These are phyloP conservation scores for Lophotriccus pileatus DNA, from an alignment of 2,797 vertebrate genomes.

Conservation along the genomic window DNA sequence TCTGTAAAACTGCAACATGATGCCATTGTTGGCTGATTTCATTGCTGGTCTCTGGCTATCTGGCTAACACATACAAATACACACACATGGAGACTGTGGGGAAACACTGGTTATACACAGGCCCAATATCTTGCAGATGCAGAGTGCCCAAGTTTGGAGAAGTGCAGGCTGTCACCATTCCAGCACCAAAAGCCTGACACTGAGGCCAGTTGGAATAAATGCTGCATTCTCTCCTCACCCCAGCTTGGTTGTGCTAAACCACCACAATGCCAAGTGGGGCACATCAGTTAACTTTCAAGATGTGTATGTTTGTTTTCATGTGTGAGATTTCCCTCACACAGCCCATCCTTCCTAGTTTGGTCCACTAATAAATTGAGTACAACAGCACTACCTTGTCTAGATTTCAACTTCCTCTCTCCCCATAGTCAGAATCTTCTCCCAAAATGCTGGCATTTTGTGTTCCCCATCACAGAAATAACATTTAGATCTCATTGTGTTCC, in stretches of 20 bases:
- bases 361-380: background rate
- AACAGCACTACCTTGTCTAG: background rate
- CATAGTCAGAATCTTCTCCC: background rate
- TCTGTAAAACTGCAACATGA: accelerated
- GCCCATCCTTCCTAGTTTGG: background rate
- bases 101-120: background rate
- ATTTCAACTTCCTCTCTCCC: background rate
- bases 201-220: accelerated
- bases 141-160: background rate
- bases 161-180: accelerated
- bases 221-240: accelerated
- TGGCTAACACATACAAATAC: background rate
- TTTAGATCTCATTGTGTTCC: background rate
- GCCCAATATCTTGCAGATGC: background rate
- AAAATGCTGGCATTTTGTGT: background rate
- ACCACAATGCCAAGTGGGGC: background rate
- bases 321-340: background rate
- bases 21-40: background rate
- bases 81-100: accelerated
- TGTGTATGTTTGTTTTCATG: too few species aligned
- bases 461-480: background rate
- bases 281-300: background rate
- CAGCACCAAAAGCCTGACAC: background rate
- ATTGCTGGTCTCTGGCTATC: accelerated
- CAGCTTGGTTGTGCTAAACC: background rate